Conservation (phyloP, 1,140 invertebrate species). For the Stenopsyche tienmushanensis region DNA sequence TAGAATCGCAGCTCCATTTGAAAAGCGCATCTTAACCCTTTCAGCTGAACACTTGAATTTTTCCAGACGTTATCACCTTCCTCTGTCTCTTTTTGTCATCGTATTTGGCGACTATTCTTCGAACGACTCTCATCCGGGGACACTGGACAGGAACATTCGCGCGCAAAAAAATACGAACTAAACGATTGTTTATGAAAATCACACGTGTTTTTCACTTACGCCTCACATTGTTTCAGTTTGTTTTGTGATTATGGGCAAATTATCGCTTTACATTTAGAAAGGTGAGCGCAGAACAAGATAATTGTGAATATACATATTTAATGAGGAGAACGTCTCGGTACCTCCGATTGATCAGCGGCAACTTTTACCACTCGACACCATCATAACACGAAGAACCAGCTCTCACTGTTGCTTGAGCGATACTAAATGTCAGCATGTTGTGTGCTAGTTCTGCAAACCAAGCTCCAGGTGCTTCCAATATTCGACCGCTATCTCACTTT, state of each 20-base stretch:
- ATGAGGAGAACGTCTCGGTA: conserved; percentile 7
- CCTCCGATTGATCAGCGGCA: not conserved
- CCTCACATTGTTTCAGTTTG: not conserved
- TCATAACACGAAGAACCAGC: not conserved
- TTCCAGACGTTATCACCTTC: not conserved
- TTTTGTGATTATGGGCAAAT: not conserved
- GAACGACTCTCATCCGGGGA: not conserved
- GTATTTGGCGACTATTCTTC: not conserved
- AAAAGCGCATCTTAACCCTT: not conserved
- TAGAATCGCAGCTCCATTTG: not conserved
- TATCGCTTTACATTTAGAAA: not conserved
- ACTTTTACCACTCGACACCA: not conserved
- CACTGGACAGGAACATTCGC: not conserved
- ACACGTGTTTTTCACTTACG: not conserved
- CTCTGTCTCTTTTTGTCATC: conserved; percentile 1
- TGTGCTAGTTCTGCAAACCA: not conserved
- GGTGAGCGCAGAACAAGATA: not conserved
- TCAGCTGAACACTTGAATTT: not conserved
- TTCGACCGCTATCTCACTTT: no score
- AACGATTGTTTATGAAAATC: not conserved
- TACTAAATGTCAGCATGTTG: conserved; percentile 2
- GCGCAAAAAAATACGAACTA: not conserved
- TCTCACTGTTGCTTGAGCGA: conserved; percentile 5
- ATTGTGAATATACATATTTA: conserved; percentile 12
- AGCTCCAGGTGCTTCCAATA: not conserved